Evolutionary conservation across 2,797 vertebrate genomes (phyloP).

Genomic region (Eleutherodactylus coqui): DNA sequence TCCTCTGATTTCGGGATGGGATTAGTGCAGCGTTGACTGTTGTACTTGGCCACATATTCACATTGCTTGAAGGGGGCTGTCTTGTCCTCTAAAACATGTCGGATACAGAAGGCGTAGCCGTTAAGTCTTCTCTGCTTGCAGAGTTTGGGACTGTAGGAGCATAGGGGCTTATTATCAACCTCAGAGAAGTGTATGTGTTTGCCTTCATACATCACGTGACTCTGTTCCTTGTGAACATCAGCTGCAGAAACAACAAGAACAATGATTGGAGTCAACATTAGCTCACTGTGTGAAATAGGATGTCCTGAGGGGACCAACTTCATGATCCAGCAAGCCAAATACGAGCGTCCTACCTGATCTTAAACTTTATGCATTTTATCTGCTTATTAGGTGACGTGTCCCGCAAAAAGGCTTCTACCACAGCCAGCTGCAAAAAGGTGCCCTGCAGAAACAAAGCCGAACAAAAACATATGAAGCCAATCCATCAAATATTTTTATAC

Average conservation of each 20-base stretch:
- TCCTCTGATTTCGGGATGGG: constrained; percentile 99
- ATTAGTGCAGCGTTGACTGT: constrained; percentile 99
- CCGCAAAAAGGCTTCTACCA: constrained; percentile 67
- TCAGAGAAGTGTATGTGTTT: constrained; percentile 99
- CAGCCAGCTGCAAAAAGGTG: constrained; percentile 71
- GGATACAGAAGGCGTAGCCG: constrained; percentile 99
- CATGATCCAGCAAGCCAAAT: not conserved
- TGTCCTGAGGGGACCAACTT: not conserved
- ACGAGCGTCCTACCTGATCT: constrained; percentile 76
- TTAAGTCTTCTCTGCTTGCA: constrained; percentile 99
- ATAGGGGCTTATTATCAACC: constrained; percentile 99
- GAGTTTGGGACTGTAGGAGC: constrained; percentile 99
- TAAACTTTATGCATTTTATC: constrained; percentile 82
- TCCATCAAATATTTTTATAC: too few species aligned
- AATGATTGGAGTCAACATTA: constrained; percentile 55
- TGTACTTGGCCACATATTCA: constrained; percentile 99
- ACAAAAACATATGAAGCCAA: not conserved
- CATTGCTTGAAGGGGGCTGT: constrained; percentile 99
- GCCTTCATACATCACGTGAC: constrained; percentile 99
- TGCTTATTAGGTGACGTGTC: constrained; percentile 72
- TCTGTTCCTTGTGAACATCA: constrained; percentile 99
- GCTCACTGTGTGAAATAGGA: constrained; percentile 11
- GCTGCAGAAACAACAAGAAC: constrained; percentile 83
- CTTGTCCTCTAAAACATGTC: constrained; percentile 99
- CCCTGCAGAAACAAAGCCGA: not conserved